Conservation (phyloP, 2,797 vertebrate species). For the Smutsia gigantea region DNA sequence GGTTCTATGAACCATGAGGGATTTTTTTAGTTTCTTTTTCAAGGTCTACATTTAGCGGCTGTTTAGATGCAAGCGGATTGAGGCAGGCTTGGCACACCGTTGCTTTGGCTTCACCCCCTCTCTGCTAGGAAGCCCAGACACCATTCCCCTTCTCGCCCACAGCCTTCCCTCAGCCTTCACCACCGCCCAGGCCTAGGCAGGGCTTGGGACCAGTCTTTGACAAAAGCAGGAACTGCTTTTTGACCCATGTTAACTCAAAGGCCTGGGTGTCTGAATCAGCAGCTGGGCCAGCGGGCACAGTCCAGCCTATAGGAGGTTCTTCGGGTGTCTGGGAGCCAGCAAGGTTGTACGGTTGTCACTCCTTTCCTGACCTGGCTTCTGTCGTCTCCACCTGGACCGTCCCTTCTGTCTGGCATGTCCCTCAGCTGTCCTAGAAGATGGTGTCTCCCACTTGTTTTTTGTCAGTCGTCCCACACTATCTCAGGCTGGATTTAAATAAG, state of each 20-base stretch:
- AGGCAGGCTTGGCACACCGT: rapidly evolving
- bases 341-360: rapidly evolving
- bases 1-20: not conserved
- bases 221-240: not conserved
- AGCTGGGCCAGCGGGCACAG: not conserved
- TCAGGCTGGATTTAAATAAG: not conserved
- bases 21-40: not conserved
- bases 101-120: not conserved
- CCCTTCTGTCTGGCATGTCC: not conserved
- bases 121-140: not conserved
- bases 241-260: rapidly evolving
- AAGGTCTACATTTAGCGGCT: not conserved
- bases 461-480: not conserved
- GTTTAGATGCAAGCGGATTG: rapidly evolving
- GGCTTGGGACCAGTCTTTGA: not conserved
- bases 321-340: rapidly evolving
- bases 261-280: not conserved
- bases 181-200: not conserved
- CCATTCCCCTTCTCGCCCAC: not conserved
- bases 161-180: not conserved
- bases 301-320: rapidly evolving
- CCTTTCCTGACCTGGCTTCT: no score
- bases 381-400: rapidly evolving
- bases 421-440: not conserved
- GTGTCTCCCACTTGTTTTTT: not conserved